These are phyloP conservation scores for Sicus ferrugineus DNA, from an alignment of 2,888 invertebrate species.

Conservation along the genomic window DNA sequence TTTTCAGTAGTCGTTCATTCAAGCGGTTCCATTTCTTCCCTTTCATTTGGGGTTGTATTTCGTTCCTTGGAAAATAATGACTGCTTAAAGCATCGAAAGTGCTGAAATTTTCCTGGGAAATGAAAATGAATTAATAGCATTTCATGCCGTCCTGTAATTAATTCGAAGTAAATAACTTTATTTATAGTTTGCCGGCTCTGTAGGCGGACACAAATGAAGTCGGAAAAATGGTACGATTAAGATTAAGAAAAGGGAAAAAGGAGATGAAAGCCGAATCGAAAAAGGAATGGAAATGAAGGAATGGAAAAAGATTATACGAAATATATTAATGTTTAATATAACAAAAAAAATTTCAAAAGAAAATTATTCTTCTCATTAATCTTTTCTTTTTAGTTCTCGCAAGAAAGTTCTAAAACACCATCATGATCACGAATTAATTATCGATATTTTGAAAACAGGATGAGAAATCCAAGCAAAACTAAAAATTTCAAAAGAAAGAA, in stretches of 20 bases:
- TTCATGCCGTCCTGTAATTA: background rate
- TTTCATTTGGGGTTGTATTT: background rate
- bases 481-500: too few species aligned
- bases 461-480: too few species aligned
- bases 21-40: background rate
- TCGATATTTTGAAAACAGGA: too few species aligned
- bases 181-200: background rate
- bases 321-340: background rate
- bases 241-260: background rate
- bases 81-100: slow-evolving; percentile 6
- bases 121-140: background rate
- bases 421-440: too few species aligned
- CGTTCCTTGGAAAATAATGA: background rate
- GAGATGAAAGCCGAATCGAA: background rate
- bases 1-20: background rate
- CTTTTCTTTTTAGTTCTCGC: too few species aligned
- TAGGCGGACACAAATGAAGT: background rate
- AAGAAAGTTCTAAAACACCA: background rate
- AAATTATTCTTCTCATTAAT: too few species aligned
- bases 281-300: too few species aligned
- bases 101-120: slow-evolving; percentile 10
- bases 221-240: background rate
- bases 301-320: background rate
- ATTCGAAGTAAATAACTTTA: background rate
- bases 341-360: too few species aligned